A percentile compares a stretch with the other conserved stretches of the same genome.
Evolutionary conservation across 1,140 invertebrate genomes (phyloP).

Genomic region (Pseudomyrmex sp.): DNA sequence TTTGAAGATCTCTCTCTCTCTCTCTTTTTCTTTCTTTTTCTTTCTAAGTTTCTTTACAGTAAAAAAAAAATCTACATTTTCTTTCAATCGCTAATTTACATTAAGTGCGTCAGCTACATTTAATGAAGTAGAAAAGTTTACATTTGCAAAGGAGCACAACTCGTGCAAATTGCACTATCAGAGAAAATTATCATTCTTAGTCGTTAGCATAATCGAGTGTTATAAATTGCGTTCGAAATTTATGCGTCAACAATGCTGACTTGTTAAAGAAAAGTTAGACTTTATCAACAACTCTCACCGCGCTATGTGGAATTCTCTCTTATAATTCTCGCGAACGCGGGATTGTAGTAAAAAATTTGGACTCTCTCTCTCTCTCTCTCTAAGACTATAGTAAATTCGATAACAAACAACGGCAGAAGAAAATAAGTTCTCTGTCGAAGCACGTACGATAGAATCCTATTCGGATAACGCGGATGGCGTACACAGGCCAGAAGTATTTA

Average conservation of each 20-base stretch:
- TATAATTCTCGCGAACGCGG: constrained; percentile 14
- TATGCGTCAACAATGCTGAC: neutral
- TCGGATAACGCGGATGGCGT: constrained; percentile 50
- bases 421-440: constrained; percentile 60
- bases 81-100: neutral
- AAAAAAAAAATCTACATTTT: neutral
- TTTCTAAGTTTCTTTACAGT: neutral
- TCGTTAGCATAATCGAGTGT: constrained; percentile 23
- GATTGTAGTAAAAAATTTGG: constrained; percentile 56
- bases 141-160: neutral
- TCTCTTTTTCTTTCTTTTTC: no score
- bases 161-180: neutral
- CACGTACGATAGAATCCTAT: constrained; percentile 51
- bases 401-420: constrained; percentile 55
- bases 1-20: neutral
- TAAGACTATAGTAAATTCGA: constrained; percentile 31
- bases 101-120: neutral
- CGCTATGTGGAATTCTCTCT: neutral
- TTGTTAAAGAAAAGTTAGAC: constrained; percentile 45
- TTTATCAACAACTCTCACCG: constrained; percentile 38
- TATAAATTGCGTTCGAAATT: constrained; percentile 21
- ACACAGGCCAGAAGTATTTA: constrained; percentile 45
- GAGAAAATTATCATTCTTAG: neutral
- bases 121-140: neutral
- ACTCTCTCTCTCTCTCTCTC: no score